These are phyloP conservation scores for Diplodus puntazzo DNA, from an alignment of 2,797 vertebrate genomes.

Conservation along the genomic window DNA sequence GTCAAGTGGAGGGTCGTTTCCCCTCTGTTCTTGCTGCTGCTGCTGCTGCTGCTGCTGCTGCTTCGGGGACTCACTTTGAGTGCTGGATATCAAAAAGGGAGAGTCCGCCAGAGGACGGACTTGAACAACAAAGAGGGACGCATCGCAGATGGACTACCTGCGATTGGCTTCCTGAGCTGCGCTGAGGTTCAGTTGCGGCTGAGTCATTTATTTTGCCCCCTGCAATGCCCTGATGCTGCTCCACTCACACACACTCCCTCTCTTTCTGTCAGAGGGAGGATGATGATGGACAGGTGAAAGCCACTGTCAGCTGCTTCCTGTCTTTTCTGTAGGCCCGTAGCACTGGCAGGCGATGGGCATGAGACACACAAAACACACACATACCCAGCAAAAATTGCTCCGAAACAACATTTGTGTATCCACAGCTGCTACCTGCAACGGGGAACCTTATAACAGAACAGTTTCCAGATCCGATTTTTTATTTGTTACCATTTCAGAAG, in stretches of 20 bases:
- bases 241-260: slow-evolving; percentile 47
- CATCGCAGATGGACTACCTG: slow-evolving; percentile 31
- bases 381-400: slow-evolving; percentile 18
- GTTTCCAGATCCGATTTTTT: slow-evolving; percentile 18
- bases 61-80: slow-evolving; percentile 78
- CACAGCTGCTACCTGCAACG: slow-evolving; percentile 41
- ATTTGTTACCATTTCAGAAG: slow-evolving; percentile 3
- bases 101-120: slow-evolving; percentile 52
- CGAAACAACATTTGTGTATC: slow-evolving; percentile 14
- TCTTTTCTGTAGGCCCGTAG: slow-evolving; percentile 30
- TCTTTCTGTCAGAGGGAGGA: slow-evolving; percentile 35
- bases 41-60: slow-evolving; percentile 67
- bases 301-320: slow-evolving; percentile 63
- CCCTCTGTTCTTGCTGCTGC: slow-evolving; percentile 78
- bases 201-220: slow-evolving; percentile 61
- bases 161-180: slow-evolving; percentile 52
- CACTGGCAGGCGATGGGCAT: slow-evolving; percentile 44
- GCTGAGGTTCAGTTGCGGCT: slow-evolving; percentile 58
- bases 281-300: slow-evolving; percentile 57
- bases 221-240: slow-evolving; percentile 80
- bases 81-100: slow-evolving; percentile 72
- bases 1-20: slow-evolving; percentile 49
- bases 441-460: background rate
- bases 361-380: slow-evolving; percentile 50
- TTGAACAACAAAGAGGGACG: slow-evolving; percentile 28